Evolutionary conservation across 2,113 vertebrate species (phyloP), one percentile per base, ranked within the genome.

Genomic region (Stomatorhinus ivindoensis): DNA sequence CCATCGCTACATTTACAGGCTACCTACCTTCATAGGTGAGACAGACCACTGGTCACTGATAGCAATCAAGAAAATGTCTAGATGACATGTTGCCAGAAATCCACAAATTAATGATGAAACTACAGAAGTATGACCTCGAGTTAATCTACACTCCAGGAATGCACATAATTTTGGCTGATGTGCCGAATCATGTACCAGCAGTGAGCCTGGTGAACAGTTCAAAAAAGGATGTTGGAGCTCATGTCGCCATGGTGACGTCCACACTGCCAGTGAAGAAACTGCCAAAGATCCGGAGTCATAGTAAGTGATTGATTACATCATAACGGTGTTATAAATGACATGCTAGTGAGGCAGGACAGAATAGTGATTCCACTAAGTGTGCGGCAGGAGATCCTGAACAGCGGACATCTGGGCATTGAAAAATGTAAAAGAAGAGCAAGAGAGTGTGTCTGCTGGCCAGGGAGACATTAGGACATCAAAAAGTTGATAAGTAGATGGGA

Each of bases 1-100:
- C 61, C 8, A 15, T 80, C 17, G 35, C 73, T 80, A 39, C 35
- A 65, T 91, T 21, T 90, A 90, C n/a, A 35, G 27, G 5, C 73
- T 80, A 42, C 73, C 73, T 35, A 80, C 35, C 35, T 80, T 80
- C 31, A 42, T 15, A 42, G 73, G 15, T 42, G 73, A 8, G 73
- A 80, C 35, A 39, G 5, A 80, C 35, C 73, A 80, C 73, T 3
- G 31, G 73, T 39, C 73, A 80, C 73, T 80, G 73, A 80, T 42
- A 80, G 73, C 73, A 42, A 76, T 76, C 69, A 76, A 19, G 73
- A 42, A 42, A 42, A 80, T 39, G 73, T 42, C 24, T 85, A 48
- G 27, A 85, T 85, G 24, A 85, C 21, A 27, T 47, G 39, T 46
- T n/a, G 24, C 82, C 82, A 46, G 19, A 27, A 48, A 85, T 85